These are phyloP conservation scores for Macrobrachium rosenbergii DNA, from an alignment of 1,140 invertebrate genomes.

Conservation along the genomic window DNA sequence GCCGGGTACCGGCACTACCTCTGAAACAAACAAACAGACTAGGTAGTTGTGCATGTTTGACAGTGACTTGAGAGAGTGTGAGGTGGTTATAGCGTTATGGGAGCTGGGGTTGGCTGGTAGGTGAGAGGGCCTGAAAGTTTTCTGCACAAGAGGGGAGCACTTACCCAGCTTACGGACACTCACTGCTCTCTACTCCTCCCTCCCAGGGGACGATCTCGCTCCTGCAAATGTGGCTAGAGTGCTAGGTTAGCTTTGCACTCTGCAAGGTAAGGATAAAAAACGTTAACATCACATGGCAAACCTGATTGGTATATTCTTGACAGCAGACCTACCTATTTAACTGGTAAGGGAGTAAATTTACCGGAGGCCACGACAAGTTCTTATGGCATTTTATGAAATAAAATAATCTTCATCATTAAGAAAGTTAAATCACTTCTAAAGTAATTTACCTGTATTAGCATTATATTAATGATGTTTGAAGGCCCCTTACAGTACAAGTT, in stretches of 20 bases:
- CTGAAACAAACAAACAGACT: slow-evolving; percentile 62
- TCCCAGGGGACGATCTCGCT: slow-evolving; percentile 40
- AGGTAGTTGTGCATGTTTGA: slow-evolving; percentile 59
- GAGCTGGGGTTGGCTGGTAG: slow-evolving; percentile 37
- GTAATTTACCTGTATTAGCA: too few relatives aligned
- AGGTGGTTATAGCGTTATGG: slow-evolving; percentile 56
- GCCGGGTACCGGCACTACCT: slow-evolving; percentile 58
- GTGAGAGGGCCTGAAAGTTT: slow-evolving; percentile 55
- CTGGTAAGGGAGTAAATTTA: slow-evolving; percentile 47
- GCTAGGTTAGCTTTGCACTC: slow-evolving; percentile 65
- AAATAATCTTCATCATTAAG: too few relatives aligned
- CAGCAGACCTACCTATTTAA: slow-evolving; percentile 34
- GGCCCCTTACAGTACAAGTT: slow-evolving; percentile 1
- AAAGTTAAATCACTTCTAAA: too few relatives aligned
- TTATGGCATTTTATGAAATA: neutral
- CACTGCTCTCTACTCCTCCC: slow-evolving; percentile 55
- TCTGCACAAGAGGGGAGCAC: slow-evolving; percentile 57
- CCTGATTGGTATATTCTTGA: slow-evolving; percentile 46
- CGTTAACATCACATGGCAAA: slow-evolving; percentile 62
- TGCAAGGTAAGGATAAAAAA: slow-evolving; percentile 61
- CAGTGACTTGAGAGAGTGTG: slow-evolving; percentile 46
- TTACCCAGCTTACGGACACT: slow-evolving; percentile 53
- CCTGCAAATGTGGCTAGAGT: slow-evolving; percentile 65
- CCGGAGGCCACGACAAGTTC: slow-evolving; percentile 35
- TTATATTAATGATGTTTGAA: too few relatives aligned